phyloP scores from a whole-genome alignment of 2,888 invertebrate species.

The Chloromyia formosa region DNA sequence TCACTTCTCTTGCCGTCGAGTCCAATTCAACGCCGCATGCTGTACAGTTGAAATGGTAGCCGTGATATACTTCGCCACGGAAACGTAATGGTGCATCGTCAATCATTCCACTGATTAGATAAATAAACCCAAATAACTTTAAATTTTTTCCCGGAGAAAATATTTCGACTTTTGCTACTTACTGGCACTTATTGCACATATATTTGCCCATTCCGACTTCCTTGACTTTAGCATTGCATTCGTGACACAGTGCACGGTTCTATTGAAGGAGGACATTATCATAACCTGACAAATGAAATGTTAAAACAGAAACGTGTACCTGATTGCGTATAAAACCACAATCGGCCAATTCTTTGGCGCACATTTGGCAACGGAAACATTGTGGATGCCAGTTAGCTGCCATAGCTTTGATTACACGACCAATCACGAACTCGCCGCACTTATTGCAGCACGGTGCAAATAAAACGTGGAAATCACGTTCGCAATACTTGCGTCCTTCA shows the following conservation, averaged over 20 bases:
- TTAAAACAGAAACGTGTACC: constrained; percentile 63
- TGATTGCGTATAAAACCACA: constrained; percentile 95
- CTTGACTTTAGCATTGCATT: constrained; percentile 95
- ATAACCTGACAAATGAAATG: neutral
- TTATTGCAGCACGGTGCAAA: constrained; percentile 93
- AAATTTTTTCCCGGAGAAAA: neutral
- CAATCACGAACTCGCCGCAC: constrained; percentile 95
- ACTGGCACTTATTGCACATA: constrained; percentile 99
- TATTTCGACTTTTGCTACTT: constrained; percentile 64
- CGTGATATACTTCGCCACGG: constrained; percentile 97
- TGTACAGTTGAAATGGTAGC: constrained; percentile 98
- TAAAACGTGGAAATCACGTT: constrained; percentile 97
- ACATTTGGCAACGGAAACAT: constrained; percentile 97
- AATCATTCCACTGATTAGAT: constrained; percentile 76
- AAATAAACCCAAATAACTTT: neutral
- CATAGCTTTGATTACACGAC: constrained; percentile 99
- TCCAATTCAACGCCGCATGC: constrained; percentile 92
- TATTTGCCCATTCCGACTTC: constrained; percentile 95
- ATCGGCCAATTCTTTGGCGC: constrained; percentile 91
- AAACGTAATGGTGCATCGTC: constrained; percentile 91
- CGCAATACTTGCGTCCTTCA: constrained; percentile 98
- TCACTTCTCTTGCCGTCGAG: constrained; percentile 94
- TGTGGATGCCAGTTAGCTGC: constrained; percentile 98
- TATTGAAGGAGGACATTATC: constrained; percentile 32
- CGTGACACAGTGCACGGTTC: constrained; percentile 86